Base-by-base conservation (phyloP, 2,888 invertebrate species). In the Lochmaea capreae region DNA sequence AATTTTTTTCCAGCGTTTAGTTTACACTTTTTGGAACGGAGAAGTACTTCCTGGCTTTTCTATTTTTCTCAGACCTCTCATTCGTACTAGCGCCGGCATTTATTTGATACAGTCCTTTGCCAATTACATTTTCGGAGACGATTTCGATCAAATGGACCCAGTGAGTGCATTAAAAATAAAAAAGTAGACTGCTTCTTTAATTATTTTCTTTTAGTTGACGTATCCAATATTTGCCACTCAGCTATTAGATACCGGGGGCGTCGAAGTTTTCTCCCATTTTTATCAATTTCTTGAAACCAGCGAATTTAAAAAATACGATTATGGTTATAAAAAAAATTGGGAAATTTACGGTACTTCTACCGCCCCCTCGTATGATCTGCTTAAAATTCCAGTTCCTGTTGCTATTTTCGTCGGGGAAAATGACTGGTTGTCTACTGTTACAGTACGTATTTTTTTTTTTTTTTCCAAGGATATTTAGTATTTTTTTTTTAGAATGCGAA, bases 401-500 rank as follows among this genome's bases (percentile, higher is more conserved):
- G 62, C 74, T 8, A 9, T 77, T 26, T 61, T 74, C 46, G 54
- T 66, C 1, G 73, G 72, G 18, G 49, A 54, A 18, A 77, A 77
- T 59, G 77, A 77, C 65, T 75, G 66, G 67, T 9, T 77, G 22
- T 49, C 74, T 1, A 74, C 75, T 10, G 14, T 43, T 12, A 43
- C 42, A 65, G 77, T 77, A 73, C 22, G 42, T 68, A 58, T 39
- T 8, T 39, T 58, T 58, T 22, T 9, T 42, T 39, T 26, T 52
- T 54, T 18, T 54, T 14, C 33, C 11, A 10, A 42, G 10, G 18
- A 46, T 8, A 52, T 61, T 26, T 10, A 10, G 3, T 16, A 6
- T 1, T 54, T 69, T 66, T 62, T 43, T 74, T 84, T 49, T 78
- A 89, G 89, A 89, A 89, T 77, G 87, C 87, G 2, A 68, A 83